Base-by-base conservation (phyloP, 1,140 invertebrate genomes). In the Orussus abietinus region DNA sequence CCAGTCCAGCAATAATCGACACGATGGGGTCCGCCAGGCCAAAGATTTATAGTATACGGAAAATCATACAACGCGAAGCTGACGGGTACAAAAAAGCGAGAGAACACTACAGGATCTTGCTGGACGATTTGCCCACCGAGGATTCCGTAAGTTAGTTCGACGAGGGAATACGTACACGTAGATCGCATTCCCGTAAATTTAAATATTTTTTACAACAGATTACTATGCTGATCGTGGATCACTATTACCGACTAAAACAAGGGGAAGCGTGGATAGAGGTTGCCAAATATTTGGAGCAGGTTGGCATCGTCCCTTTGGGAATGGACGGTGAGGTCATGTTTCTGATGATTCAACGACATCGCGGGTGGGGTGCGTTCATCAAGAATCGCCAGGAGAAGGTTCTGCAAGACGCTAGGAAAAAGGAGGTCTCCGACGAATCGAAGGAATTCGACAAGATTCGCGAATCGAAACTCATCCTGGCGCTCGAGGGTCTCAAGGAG, bases 261-360 rank as follows among this genome's bases (percentile, higher is more conserved):
- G 59, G 58, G 4, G 47, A 66, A 33, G 36, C 58, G 6, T 64
- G 64, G 64, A 31, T 42, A 17, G 60, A 66, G 31, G 32, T 66
- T 5, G 17, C 28, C 1, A 51, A 29, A 25, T 55, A 55, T 40
- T 37, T 66, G 7, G 44, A 56, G 18, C 49, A 60, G 29, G 30
- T 19, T n/a, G 55, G 48, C 1, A 29, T 63, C 1, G 53, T 32
- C 18, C 53, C 56, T 1, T 33, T 59, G 15, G 53, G 49, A 5
- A 49, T 53, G 43, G 64, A 66, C 26, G 53, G 49, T 1, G 49
- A 63, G 20, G 33, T 63, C 39, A 47, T 62, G 12, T 46, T 43
- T 21, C 11, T 60, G 6, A 62, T 66, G 60, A 45, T 46, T 0
- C 45, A 62, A 4, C 37, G 53, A 30, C 53, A 64, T 28, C 38